A percentile compares a stretch with the other conserved stretches of the same genome.
Conservation (phyloP, 2,888 invertebrate species). For the Hipparchia semele region DNA sequence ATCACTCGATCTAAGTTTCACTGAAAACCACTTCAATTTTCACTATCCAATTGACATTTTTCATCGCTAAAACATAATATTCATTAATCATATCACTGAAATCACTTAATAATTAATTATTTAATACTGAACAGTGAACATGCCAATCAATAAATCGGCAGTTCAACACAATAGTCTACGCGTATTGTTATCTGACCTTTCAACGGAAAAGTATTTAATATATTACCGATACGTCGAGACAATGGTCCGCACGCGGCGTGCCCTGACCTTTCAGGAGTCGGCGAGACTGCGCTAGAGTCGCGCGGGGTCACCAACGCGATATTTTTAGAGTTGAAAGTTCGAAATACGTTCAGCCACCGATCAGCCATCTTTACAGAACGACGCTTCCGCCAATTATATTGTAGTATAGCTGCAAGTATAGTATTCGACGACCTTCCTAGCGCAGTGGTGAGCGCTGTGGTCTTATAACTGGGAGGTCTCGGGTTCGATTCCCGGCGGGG, state of each 20-base stretch:
- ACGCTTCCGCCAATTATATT: slow-evolving; percentile 51
- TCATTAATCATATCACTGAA: not conserved
- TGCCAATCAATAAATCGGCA: not conserved
- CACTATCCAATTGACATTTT: not conserved
- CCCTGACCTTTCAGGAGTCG: slow-evolving; percentile 79
- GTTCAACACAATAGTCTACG: not conserved
- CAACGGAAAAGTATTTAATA: slow-evolving; percentile 23
- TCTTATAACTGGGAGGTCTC: too few relatives aligned
- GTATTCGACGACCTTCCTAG: too few relatives aligned
- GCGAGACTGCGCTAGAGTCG: slow-evolving; percentile 75
- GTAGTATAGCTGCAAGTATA: not conserved
- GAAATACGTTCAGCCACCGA: slow-evolving; percentile 75
- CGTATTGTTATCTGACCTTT: slow-evolving; percentile 2
- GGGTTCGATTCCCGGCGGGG: too few relatives aligned
- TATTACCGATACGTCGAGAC: slow-evolving; percentile 43
- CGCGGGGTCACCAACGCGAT: slow-evolving; percentile 78
- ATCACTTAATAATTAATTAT: not conserved
- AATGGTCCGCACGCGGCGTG: slow-evolving; percentile 58
- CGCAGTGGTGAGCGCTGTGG: too few relatives aligned
- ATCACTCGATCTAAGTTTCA: not conserved
- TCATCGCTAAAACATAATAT: not conserved
- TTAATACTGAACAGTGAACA: not conserved
- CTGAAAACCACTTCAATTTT: slow-evolving; percentile 1
- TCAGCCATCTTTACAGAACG: slow-evolving; percentile 50
- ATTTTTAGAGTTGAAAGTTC: slow-evolving; percentile 85